These are phyloP conservation scores for Euproctis similis DNA, from an alignment of 2,888 invertebrate genomes.

Conservation along the genomic window DNA sequence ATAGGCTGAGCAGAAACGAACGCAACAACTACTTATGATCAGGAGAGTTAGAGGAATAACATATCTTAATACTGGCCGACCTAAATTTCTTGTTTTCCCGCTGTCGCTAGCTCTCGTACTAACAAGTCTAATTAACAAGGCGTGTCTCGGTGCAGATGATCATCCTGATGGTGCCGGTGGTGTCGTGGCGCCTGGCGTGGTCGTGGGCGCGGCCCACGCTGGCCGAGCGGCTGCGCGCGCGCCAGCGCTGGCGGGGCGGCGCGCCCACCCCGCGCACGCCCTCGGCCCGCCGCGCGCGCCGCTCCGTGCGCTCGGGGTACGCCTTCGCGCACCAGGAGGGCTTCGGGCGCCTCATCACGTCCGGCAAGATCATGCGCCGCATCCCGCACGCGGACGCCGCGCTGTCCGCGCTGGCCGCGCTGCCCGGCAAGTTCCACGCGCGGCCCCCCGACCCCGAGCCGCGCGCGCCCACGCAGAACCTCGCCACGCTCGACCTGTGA, in stretches of 20 bases:
- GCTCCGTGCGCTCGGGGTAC: slow-evolving; percentile 95
- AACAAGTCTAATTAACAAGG: neutral
- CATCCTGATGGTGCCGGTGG: slow-evolving; percentile 92
- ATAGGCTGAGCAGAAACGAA: no score
- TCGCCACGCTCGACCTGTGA: slow-evolving; percentile 84
- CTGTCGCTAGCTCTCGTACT: no score
- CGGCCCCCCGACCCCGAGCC: slow-evolving; percentile 79
- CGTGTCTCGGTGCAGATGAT: slow-evolving; percentile 62
- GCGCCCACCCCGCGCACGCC: slow-evolving; percentile 89
- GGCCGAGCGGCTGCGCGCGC: slow-evolving; percentile 91
- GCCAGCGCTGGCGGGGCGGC: slow-evolving; percentile 81
- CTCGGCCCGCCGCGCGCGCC: slow-evolving; percentile 90
- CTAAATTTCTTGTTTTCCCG: no score
- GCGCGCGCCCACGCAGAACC: slow-evolving; percentile 82
- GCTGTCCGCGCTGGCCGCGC: slow-evolving; percentile 77
- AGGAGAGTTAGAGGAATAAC: no score
- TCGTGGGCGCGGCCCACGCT: slow-evolving; percentile 93
- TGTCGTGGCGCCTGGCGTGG: slow-evolving; percentile 96
- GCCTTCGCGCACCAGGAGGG: slow-evolving; percentile 95
- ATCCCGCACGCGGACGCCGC: slow-evolving; percentile 87
- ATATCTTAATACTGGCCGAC: no score
- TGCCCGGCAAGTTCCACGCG: slow-evolving; percentile 78
- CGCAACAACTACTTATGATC: no score
- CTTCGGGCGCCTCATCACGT: slow-evolving; percentile 86
- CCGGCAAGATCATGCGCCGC: slow-evolving; percentile 94